Base-by-base conservation (phyloP, 2,113 vertebrate species). In the Gyps fulvus region DNA sequence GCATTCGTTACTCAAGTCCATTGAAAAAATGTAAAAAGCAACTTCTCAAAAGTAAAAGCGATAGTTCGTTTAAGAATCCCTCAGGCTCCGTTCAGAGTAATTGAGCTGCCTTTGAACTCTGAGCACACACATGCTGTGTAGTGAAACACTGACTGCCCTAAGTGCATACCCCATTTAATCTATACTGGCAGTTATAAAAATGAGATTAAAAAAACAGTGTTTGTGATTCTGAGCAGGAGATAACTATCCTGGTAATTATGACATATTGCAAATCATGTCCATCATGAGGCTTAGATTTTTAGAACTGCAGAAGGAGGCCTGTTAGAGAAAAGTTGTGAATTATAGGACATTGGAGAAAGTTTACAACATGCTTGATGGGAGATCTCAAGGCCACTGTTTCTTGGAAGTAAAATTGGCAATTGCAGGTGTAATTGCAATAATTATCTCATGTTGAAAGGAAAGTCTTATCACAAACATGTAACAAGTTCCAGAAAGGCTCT, bases 251-350 rank as follows among this genome's bases (percentile, higher is more conserved):
- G 25, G 19, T 81, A 70, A n/a, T 62, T 26, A 36, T 43, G 71
- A 54, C 6, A 3, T n/a, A 26, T 8, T 83, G 29, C 38, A 77
- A 66, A 42, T 66, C 0, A 0, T 10, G 17, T 59, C 32, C 8
- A 6, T 66, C 17, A 11, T 8, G 42, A 81, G 25, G 32, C 42
- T 87, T 86, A 52, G 58, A 31, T 54, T 83, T 83, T 81, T 89
- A 15, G 58, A 67, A 52, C 63, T 66, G 22, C 38, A 55, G 32
- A 23, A 90, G 58, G 58, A 45, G 18, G 12, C 36, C 43, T 0
- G 0, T 34, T 81, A 66, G 42, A 54, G 32, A n/a, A 54, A 81
- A 50, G 13, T 15, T 63, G 42, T 61, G 50, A 79, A 81, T 14
- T 66, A 50, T 91, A 84, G 52, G 52, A 22, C 27, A 15, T 9